Evolutionary conservation across 2,797 vertebrate genomes (phyloP), one percentile per base, ranked within the genome.

Genomic region (Melanotaenia pygmaea): DNA sequence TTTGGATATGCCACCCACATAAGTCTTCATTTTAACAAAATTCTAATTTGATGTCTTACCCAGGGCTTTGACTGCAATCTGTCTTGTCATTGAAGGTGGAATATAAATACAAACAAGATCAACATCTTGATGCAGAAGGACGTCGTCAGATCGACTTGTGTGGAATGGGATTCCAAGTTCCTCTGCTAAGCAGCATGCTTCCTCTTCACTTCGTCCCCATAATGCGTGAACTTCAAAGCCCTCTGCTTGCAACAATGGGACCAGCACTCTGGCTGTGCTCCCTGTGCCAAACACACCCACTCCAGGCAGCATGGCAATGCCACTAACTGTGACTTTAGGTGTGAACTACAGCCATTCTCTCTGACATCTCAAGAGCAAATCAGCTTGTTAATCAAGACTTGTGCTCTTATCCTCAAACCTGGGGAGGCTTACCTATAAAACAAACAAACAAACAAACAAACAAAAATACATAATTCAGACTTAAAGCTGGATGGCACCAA

Each of bases 41-140:
- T 1, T 20, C 11, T 5, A 30, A 9, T 6, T 6, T 28, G 20
- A 30, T 28, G 1, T 76, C 86, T 93, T 95, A 99, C 97, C 98
- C 90, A 99, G 89, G 79, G 98, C 98, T 92, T 99, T 99, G 71
- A 98, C 97, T 26, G 98, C 97, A 70, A 99, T 99, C 70, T 98
- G 97, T 24, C 97, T 94, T 0, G 98, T 99, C 74, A 99, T 95
- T 0, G 98, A 97, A 1, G 98, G 98, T 2, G 98, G 98, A 73
- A 99, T 98, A 74, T 96, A 96, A 92, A 99, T 97, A 94, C 97
- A 99, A 85, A 99, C 97, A 59, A 99, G 95, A 87, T 99, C 97
- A 1, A 99, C 98, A 0, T 98, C 97, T 88, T 96, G 97, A 82
- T 98, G 97, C 77, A 99, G 94, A 80, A 99, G 85, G 68, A 99